These are phyloP conservation scores for Percopsis omiscomaycus DNA, from an alignment of 2,797 vertebrate species.

Conservation along the genomic window DNA sequence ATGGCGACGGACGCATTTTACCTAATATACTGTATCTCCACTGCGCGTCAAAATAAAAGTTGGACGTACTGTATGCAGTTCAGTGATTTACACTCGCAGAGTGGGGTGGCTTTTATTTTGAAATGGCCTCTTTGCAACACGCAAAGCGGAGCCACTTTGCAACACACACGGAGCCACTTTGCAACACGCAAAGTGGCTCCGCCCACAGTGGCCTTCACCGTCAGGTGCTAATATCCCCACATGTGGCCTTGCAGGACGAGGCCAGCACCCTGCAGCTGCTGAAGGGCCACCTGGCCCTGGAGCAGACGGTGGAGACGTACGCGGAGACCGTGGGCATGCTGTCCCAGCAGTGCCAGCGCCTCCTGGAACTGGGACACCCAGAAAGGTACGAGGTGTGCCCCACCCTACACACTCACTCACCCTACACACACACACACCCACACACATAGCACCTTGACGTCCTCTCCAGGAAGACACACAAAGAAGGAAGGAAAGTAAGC, in stretches of 20 bases:
- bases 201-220: too few species aligned
- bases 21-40: too few species aligned
- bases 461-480: neutral
- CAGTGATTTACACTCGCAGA: too few species aligned
- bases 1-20: too few species aligned
- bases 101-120: too few species aligned
- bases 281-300: slow-evolving; percentile 87
- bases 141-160: too few species aligned
- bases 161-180: too few species aligned
- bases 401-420: neutral
- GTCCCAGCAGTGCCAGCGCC: slow-evolving; percentile 85
- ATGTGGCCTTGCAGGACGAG: slow-evolving; percentile 79
- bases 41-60: too few species aligned
- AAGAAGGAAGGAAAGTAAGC: neutral
- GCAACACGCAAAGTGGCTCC: too few species aligned
- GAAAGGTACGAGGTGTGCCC: slow-evolving; percentile 79
- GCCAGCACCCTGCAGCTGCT: slow-evolving; percentile 88
- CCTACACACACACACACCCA: neutral
- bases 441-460: neutral
- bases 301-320: slow-evolving; percentile 91
- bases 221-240: neutral
- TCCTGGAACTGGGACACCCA: slow-evolving; percentile 86
- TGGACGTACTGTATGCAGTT: too few species aligned
- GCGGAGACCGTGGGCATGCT: slow-evolving; percentile 88
- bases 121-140: too few species aligned